These are phyloP conservation scores for Tromatobia lineatoria DNA, from an alignment of 2,888 invertebrate genomes.

Conservation along the genomic window DNA sequence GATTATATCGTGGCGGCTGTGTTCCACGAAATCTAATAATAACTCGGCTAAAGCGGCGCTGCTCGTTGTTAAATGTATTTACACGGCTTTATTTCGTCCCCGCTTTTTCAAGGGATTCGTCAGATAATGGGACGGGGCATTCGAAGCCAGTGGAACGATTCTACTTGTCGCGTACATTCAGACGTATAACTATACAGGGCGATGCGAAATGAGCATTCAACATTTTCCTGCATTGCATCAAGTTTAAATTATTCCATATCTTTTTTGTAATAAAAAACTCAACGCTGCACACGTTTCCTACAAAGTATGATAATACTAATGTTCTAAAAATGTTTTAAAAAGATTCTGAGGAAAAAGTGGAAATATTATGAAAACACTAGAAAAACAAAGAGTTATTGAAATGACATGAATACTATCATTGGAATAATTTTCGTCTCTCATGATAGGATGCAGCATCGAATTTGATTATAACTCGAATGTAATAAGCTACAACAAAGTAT, in stretches of 20 bases:
- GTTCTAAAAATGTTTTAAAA: too few relatives aligned
- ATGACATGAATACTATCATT: too few relatives aligned
- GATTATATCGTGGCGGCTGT: conserved; percentile 8
- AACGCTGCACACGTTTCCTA: too few relatives aligned
- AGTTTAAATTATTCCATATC: neutral
- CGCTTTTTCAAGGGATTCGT: conserved; percentile 16
- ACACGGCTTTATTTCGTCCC: neutral
- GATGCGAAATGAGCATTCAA: neutral
- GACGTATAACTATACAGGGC: neutral
- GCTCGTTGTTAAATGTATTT: conserved; percentile 4
- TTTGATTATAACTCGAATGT: too few relatives aligned
- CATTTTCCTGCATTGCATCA: neutral
- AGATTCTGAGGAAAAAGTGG: too few relatives aligned
- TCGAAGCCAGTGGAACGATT: neutral
- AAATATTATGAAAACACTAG: too few relatives aligned
- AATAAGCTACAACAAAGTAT: too few relatives aligned
- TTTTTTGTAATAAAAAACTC: neutral
- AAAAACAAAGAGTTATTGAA: too few relatives aligned
- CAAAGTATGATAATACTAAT: too few relatives aligned
- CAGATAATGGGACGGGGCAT: conserved; percentile 2
- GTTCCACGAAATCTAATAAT: conserved; percentile 20
- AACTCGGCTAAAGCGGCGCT: conserved; percentile 12
- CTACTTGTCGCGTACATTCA: neutral
- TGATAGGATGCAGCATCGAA: too few relatives aligned
- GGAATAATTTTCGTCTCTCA: too few relatives aligned